A percentile compares a stretch with the other conserved stretches of the same genome.
These are phyloP conservation scores for Macrobrachium rosenbergii DNA, from an alignment of 1,140 invertebrate genomes.

Conservation along the genomic window DNA sequence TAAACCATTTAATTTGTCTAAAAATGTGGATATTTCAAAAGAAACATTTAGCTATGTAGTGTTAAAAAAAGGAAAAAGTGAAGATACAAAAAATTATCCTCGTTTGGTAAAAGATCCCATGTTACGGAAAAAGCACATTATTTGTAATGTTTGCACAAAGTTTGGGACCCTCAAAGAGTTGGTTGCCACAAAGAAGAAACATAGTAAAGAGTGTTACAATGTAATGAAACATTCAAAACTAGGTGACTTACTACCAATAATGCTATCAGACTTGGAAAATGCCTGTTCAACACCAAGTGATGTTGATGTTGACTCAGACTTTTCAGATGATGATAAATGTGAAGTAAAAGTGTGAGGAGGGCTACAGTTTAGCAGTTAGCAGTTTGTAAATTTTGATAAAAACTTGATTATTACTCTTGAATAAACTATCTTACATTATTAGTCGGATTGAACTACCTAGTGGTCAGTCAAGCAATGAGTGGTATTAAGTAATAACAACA, in stretches of 20 bases:
- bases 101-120: conserved; percentile 80
- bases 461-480: too few relatives aligned
- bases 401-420: too few relatives aligned
- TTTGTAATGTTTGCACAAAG: conserved; percentile 84
- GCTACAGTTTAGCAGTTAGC: too few relatives aligned
- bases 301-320: not conserved
- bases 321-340: not conserved
- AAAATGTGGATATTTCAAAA: conserved; percentile 69
- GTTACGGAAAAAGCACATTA: conserved; percentile 77
- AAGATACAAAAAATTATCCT: conserved; percentile 78
- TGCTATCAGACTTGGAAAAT: conserved; percentile 11
- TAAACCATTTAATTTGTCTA: conserved; percentile 73
- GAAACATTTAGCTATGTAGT: conserved; percentile 83
- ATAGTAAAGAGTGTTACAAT: conserved; percentile 73
- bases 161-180: conserved; percentile 82
- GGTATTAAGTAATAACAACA: too few relatives aligned
- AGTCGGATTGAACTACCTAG: too few relatives aligned
- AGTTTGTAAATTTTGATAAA: too few relatives aligned
- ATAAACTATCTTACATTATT: too few relatives aligned
- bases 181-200: conserved; percentile 81
- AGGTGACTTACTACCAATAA: conserved; percentile 59
- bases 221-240: conserved; percentile 38
- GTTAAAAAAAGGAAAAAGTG: conserved; percentile 80
- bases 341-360: too few relatives aligned
- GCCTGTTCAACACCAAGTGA: not conserved